Percentiles rank a stretch among this genome's conserved stretches.
Evolutionary conservation across 1,140 invertebrate genomes (phyloP).

Genomic region (Lepidostoma basale): DNA sequence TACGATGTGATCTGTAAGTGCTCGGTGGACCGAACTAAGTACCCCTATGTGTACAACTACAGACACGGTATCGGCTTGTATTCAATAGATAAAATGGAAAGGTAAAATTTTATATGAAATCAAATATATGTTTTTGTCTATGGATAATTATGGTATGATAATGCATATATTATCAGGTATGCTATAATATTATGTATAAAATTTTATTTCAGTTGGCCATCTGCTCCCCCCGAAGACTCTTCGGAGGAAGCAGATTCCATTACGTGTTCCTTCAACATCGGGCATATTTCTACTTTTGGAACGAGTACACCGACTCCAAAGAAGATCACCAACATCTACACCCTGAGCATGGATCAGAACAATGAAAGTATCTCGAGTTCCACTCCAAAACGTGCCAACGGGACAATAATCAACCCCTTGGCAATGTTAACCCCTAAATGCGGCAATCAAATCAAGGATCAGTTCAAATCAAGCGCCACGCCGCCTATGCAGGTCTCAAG

Average conservation of each 20-base stretch:
- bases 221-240: constrained; percentile 6
- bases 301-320: constrained; percentile 39
- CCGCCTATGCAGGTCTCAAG: constrained; percentile 54
- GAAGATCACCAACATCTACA: constrained; percentile 29
- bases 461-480: constrained; percentile 20
- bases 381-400: background rate
- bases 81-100: constrained; percentile 60
- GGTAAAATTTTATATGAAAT: constrained; percentile 53
- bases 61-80: constrained; percentile 64
- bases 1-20: constrained; percentile 66
- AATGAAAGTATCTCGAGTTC: background rate
- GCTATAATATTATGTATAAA: background rate
- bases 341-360: constrained; percentile 4
- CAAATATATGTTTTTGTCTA: too few relatives aligned
- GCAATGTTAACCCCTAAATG: constrained; percentile 28
- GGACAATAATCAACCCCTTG: constrained; percentile 35
- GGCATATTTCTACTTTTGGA: constrained; percentile 31
- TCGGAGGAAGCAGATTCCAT: constrained; percentile 37
- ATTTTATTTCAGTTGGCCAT: constrained; percentile 38
- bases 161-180: background rate
- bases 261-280: constrained; percentile 42
- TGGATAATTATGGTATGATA: background rate
- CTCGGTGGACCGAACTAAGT: constrained; percentile 60
- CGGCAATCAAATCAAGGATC: constrained; percentile 1
- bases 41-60: constrained; percentile 75